Conservation (phyloP, 2,888 invertebrate genomes). For the Brachyopa scutellaris region DNA sequence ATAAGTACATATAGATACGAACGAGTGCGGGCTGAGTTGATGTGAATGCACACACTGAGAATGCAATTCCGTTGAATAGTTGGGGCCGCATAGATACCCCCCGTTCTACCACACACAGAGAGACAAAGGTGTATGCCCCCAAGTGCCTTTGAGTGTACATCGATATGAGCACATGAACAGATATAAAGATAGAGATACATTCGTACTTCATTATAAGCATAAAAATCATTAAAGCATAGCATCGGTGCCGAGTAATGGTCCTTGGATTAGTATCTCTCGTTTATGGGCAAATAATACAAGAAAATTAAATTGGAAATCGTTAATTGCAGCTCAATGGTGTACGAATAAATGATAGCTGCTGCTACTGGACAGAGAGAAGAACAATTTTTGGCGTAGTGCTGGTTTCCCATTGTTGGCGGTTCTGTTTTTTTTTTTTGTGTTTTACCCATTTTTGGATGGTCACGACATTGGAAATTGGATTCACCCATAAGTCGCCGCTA, state of each 20-base stretch:
- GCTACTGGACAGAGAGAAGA: conserved; percentile 15
- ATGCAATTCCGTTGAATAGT: conserved; percentile 22
- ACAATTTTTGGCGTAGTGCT: conserved; percentile 33
- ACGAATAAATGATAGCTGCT: too few species aligned
- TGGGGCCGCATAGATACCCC: conserved; percentile 15
- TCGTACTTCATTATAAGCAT: conserved; percentile 10
- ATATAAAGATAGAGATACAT: not conserved
- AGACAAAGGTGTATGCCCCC: conserved; percentile 55
- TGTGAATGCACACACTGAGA: conserved; percentile 33
- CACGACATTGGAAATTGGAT: conserved; percentile 6
- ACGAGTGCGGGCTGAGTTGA: too few species aligned
- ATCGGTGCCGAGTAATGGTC: conserved; percentile 43
- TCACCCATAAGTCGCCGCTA: not conserved
- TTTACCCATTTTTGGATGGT: not conserved
- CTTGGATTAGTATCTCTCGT: conserved; percentile 54
- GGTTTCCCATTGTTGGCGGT: not conserved
- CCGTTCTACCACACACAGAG: not conserved
- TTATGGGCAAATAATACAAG: conserved; percentile 54
- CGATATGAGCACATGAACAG: too few species aligned
- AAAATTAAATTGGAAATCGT: conserved; percentile 64
- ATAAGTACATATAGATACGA: conserved; percentile 25
- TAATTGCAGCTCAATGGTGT: conserved; percentile 65
- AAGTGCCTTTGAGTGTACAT: conserved; percentile 26
- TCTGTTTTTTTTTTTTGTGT: not conserved
- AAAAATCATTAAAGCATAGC: conserved; percentile 10